Evolutionary conservation across 1,140 invertebrate genomes (phyloP).

Genomic region (Acyrthosiphon pisum): DNA sequence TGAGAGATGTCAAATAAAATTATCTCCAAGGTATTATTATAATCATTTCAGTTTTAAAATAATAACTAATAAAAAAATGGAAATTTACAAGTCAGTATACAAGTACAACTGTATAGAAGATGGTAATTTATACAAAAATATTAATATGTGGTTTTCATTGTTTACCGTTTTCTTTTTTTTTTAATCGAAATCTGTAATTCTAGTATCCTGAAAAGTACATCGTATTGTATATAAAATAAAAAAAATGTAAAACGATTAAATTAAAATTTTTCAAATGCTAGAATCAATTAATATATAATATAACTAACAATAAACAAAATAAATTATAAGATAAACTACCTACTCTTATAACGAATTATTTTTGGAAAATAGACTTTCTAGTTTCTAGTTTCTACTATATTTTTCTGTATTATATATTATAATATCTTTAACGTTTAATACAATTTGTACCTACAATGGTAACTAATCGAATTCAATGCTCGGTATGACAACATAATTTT

Average conservation of each 20-base stretch:
- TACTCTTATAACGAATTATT: too few relatives aligned
- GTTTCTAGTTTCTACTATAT: too few relatives aligned
- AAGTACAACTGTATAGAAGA: neutral
- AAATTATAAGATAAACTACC: neutral
- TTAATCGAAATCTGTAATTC: neutral
- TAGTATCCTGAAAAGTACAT: neutral
- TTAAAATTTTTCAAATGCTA: neutral
- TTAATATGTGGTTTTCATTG: neutral
- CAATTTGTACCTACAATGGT: neutral
- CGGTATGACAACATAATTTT: neutral
- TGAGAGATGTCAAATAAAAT: neutral
- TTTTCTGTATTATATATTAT: neutral
- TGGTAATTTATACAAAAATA: neutral
- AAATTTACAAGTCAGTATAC: neutral
- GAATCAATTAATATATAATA: too few relatives aligned
- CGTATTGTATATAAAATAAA: neutral
- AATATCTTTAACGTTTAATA: neutral
- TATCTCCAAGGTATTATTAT: neutral
- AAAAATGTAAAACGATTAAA: neutral
- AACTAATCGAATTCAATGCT: neutral
- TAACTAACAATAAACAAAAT: neutral
- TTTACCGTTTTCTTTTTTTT: neutral
- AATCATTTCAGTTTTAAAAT: neutral
- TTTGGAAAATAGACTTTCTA: neutral
- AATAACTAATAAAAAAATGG: neutral